Conservation (phyloP, 1,140 invertebrate genomes). For the Drosophila lini region DNA sequence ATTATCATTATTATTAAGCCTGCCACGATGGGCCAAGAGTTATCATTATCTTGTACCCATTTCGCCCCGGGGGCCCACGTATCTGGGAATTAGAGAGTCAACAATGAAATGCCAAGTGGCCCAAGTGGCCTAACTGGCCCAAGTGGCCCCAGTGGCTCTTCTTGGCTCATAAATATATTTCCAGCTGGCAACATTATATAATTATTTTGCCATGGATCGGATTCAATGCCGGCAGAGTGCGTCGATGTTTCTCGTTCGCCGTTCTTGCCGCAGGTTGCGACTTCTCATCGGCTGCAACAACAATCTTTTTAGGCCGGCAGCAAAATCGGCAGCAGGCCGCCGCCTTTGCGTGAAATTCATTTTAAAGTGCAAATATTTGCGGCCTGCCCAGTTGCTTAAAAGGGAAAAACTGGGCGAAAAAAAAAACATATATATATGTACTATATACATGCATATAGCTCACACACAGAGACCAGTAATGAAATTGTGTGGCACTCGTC, state of each 20-base stretch:
- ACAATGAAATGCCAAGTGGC: conserved; percentile 44
- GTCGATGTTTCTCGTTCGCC: conserved; percentile 24
- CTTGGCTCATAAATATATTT: conserved; percentile 68
- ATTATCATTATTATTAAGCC: conserved; percentile 80
- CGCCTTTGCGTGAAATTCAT: conserved; percentile 56
- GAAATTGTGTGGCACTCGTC: conserved; percentile 66
- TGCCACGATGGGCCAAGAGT: conserved; percentile 28
- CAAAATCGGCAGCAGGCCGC: conserved; percentile 22
- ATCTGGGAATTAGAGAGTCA: conserved; percentile 58
- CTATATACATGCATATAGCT: not conserved
- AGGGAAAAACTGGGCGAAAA: conserved; percentile 34
- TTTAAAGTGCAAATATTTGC: conserved; percentile 79
- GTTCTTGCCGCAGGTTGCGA: conserved; percentile 33
- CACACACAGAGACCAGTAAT: conserved; percentile 53
- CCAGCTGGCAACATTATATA: conserved; percentile 73
- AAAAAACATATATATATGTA: conserved; percentile 1
- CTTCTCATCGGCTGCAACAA: conserved; percentile 6
- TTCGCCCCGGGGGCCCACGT: conserved; percentile 29
- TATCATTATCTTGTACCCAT: conserved; percentile 56
- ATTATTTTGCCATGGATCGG: conserved; percentile 66
- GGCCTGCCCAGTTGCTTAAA: conserved; percentile 54
- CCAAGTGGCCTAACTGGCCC: not conserved
- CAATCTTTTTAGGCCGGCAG: conserved; percentile 60
- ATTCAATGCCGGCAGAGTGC: conserved; percentile 34
- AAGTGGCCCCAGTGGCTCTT: conserved; percentile 19